Percentiles rank a stretch among this genome's conserved stretches.
Evolutionary conservation across 2,888 invertebrate species (phyloP).

Genomic region (Andrena fulva): DNA sequence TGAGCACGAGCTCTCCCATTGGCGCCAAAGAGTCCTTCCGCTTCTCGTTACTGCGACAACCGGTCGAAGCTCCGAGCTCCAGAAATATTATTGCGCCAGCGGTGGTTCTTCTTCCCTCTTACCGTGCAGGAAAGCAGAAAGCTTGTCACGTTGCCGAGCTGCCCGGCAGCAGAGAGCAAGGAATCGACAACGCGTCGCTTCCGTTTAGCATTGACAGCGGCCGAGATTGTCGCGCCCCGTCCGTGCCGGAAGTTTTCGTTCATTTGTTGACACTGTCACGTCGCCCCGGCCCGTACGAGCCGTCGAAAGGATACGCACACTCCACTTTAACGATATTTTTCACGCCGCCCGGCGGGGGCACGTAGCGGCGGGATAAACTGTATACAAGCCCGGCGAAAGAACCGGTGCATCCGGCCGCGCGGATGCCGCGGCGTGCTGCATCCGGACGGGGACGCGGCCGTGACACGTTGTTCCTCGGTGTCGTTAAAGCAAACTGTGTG

Average conservation of each 20-base stretch:
- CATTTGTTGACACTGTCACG: constrained; percentile 71
- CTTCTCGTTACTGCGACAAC: no score
- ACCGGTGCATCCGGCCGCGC: constrained; percentile 64
- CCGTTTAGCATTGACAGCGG: constrained; percentile 22
- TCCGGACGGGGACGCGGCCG: constrained; percentile 48
- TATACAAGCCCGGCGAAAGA: constrained; percentile 56
- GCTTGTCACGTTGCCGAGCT: no score
- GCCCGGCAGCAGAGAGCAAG: no score
- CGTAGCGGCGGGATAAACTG: constrained; percentile 50
- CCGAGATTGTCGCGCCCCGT: constrained; percentile 20
- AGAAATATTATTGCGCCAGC: no score
- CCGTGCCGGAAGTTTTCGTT: constrained; percentile 68
- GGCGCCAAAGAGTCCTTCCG: no score
- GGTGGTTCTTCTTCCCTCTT: no score
- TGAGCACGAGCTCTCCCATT: no score
- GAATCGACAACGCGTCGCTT: not conserved
- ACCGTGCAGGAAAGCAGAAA: no score
- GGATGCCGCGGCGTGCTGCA: constrained; percentile 43
- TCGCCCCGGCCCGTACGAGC: constrained; percentile 49
- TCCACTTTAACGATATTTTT: constrained; percentile 57
- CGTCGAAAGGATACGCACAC: constrained; percentile 67
- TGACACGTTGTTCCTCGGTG: constrained; percentile 31
- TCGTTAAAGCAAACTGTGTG: constrained; percentile 56
- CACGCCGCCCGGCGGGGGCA: constrained; percentile 17
- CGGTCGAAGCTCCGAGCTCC: no score